These are phyloP conservation scores for Sebastes reedi DNA, from an alignment of 2,797 vertebrate species.

Conservation along the genomic window DNA sequence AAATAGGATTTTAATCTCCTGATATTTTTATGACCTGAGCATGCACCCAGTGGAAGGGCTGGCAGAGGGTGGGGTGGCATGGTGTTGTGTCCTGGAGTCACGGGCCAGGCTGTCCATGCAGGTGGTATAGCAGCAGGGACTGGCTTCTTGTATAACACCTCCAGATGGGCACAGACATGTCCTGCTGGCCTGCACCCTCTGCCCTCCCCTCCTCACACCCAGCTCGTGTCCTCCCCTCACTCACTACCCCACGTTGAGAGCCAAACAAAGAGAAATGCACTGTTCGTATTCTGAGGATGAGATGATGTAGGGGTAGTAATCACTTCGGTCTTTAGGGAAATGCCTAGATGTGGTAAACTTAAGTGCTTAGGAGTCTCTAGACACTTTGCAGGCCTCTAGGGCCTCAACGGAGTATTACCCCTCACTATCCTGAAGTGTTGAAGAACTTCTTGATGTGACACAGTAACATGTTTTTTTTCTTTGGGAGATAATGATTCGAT, in stretches of 20 bases:
- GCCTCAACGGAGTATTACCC: slow-evolving; percentile 56
- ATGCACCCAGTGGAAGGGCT: slow-evolving; percentile 64
- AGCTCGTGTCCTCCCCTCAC: slow-evolving; percentile 55
- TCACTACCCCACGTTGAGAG: slow-evolving; percentile 61
- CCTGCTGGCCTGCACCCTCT: slow-evolving; percentile 34
- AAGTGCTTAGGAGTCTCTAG: slow-evolving; percentile 72
- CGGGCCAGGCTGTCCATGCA: slow-evolving; percentile 43
- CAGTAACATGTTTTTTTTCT: slow-evolving; percentile 44
- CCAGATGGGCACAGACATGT: slow-evolving; percentile 54
- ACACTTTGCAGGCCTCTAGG: slow-evolving; percentile 64
- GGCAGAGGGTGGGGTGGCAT: slow-evolving; percentile 37
- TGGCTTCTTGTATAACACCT: slow-evolving; percentile 42
- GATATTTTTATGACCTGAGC: slow-evolving; percentile 75
- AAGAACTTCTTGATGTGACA: slow-evolving; percentile 68
- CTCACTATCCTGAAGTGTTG: slow-evolving; percentile 67
- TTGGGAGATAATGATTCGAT: slow-evolving; percentile 66
- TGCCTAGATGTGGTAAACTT: slow-evolving; percentile 66
- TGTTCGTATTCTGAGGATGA: slow-evolving; percentile 66
- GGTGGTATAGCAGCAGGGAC: slow-evolving; percentile 53
- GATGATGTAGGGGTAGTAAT: slow-evolving; percentile 63
- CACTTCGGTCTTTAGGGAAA: slow-evolving; percentile 68
- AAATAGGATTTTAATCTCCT: slow-evolving; percentile 50
- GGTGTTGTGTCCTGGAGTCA: slow-evolving; percentile 14
- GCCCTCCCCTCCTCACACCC: slow-evolving; percentile 45
- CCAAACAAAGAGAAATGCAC: slow-evolving; percentile 79